phyloP scores from a whole-genome alignment of 2,797 vertebrate species.

The Sebastes elongatus region DNA sequence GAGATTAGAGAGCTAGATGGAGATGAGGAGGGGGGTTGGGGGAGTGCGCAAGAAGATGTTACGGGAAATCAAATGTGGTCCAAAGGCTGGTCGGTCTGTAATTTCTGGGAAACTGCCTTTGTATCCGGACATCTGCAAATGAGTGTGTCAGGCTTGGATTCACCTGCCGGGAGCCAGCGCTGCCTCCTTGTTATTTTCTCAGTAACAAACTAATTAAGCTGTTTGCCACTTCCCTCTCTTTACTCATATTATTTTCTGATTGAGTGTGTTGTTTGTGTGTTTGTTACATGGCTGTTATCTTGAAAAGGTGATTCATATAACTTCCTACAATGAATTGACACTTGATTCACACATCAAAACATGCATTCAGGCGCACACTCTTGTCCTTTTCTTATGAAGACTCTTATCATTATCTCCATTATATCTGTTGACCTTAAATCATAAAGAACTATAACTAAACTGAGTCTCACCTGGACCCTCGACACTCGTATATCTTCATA shows the following conservation, averaged over 20 bases:
- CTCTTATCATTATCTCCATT: not conserved
- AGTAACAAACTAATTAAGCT: slow-evolving; percentile 39
- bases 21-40: slow-evolving; percentile 35
- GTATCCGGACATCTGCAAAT: slow-evolving; percentile 35
- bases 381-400: not conserved
- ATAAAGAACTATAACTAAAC: not conserved
- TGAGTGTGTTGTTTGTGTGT: slow-evolving; percentile 1
- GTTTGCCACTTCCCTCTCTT: slow-evolving; percentile 29
- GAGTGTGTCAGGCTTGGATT: slow-evolving; percentile 30
- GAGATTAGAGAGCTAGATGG: slow-evolving; percentile 58
- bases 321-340: not conserved
- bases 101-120: slow-evolving; percentile 57
- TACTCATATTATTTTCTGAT: slow-evolving; percentile 5
- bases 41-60: slow-evolving; percentile 29
- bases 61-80: slow-evolving; percentile 53
- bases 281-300: not conserved
- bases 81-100: slow-evolving; percentile 21
- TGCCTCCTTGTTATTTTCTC: slow-evolving; percentile 37
- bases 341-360: not conserved
- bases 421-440: not conserved
- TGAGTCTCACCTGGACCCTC: not conserved
- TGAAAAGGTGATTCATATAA: slow-evolving; percentile 9
- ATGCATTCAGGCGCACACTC: not conserved
- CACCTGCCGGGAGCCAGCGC: slow-evolving; percentile 34
- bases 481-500: not conserved